A percentile compares a stretch with the other conserved stretches of the same genome.
Evolutionary conservation across 2,797 vertebrate genomes (phyloP).

Genomic region (Helostoma temminkii): DNA sequence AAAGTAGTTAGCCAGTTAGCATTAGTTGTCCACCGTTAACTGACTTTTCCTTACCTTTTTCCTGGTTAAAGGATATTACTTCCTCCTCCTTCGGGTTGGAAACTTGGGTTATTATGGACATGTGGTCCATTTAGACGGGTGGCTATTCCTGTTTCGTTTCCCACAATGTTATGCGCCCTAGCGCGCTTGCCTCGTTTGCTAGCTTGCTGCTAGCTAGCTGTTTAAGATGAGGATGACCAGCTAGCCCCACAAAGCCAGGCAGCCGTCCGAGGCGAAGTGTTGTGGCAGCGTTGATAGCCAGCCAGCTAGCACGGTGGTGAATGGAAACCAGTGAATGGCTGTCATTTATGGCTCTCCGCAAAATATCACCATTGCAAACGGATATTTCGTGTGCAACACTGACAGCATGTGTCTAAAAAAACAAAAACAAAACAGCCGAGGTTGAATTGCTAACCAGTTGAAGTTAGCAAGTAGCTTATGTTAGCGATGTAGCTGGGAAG

Average conservation of each 20-base stretch:
- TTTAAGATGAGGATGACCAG: slow-evolving; percentile 50
- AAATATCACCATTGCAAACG: slow-evolving; percentile 54
- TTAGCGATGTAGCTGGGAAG: slow-evolving; percentile 67
- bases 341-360: slow-evolving; percentile 73
- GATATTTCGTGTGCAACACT: slow-evolving; percentile 15
- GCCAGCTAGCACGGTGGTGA: slow-evolving; percentile 73
- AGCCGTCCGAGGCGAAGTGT: slow-evolving; percentile 62
- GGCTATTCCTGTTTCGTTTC: slow-evolving; percentile 63
- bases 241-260: slow-evolving; percentile 70
- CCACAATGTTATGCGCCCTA: slow-evolving; percentile 65
- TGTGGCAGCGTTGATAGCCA: slow-evolving; percentile 70
- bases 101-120: slow-evolving; percentile 99
- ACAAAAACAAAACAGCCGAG: slow-evolving; percentile 28
- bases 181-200: slow-evolving; percentile 64
- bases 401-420: slow-evolving; percentile 10
- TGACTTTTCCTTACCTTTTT: slow-evolving; percentile 82
- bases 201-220: slow-evolving; percentile 63
- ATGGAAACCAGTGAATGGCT: slow-evolving; percentile 57
- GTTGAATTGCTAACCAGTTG: slow-evolving; percentile 50
- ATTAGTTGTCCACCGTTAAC: slow-evolving; percentile 4
- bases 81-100: slow-evolving; percentile 98
- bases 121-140: slow-evolving; percentile 95
- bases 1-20: slow-evolving; percentile 67
- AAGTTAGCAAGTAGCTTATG: slow-evolving; percentile 66
- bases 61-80: slow-evolving; percentile 87